Evolutionary conservation across 2,888 invertebrate genomes (phyloP), one percentile per base, ranked within the genome.

Genomic region (Doris montereyensis): DNA sequence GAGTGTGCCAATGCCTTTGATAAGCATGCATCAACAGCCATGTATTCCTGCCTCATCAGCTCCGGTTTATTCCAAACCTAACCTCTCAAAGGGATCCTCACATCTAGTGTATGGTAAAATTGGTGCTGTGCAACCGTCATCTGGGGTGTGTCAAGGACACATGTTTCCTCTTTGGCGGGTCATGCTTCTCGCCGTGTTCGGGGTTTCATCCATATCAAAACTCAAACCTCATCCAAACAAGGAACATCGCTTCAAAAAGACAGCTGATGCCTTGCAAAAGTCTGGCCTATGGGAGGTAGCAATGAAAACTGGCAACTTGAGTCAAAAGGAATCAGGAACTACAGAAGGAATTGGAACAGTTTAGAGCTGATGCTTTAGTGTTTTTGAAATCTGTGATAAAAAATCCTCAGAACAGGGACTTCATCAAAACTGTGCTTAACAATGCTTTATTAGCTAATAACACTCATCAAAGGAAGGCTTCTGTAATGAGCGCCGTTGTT

Each of bases 211-310:
- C 0, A 62, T 34, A 17, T 13, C 28, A 2, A n/a, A 5, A 30
- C 28, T 28, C 2, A 79, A 71, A 76, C 24, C 57, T 28, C 10
- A 57, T 41, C 67, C 72, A 24, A 81, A 34, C 10, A 77, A 76
- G 70, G 78, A 81, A 52, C 65, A 78, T 17, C 74, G 80, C 17
- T 83, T 81, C 60, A 67, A 77, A 35, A 70, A 70, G 17, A 82
- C 83, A 0, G 83, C 81, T 0, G 81, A 83, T 17, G 81, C 81
- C 1, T 62, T 83, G 34, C 81, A 81, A 21, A 81, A 83, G 32
- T 83, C 81, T 30, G 83, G 83, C 2, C 74, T 83, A n/a, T 81
- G 81, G 81, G 81, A 81, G 30, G 81, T 83, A 2, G 83, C 83
- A 35, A 83, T 81, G 79, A 81, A 83, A 41, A 82, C 81, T 52